phyloP scores from a whole-genome alignment of 1,140 invertebrate genomes.

The Aleiodes sp. region DNA sequence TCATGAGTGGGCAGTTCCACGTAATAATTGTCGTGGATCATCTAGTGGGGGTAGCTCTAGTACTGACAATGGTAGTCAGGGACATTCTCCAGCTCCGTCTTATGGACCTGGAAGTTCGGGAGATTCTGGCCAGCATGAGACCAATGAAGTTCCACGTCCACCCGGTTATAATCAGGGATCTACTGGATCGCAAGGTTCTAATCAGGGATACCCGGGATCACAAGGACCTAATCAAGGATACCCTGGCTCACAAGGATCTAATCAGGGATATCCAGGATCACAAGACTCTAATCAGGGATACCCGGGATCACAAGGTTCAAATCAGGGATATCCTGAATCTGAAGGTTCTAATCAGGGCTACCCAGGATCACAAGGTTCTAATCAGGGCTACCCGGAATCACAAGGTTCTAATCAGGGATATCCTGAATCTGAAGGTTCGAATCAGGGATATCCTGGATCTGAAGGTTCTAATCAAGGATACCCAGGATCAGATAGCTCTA shows the following conservation, averaged over 20 bases:
- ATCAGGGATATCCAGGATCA: background rate
- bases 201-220: background rate
- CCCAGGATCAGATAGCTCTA: conserved; percentile 23
- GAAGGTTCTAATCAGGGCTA: conserved; percentile 2
- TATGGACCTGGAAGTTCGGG: conserved; percentile 10
- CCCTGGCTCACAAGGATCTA: conserved; percentile 24
- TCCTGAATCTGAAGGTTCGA: no score
- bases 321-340: background rate
- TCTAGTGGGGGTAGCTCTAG: background rate
- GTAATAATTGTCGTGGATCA: conserved; percentile 41
- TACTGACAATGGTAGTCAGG: background rate
- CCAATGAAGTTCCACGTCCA: conserved; percentile 25
- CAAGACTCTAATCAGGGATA: conserved; percentile 5
- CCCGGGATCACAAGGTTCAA: conserved; percentile 24
- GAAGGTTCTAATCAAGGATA: conserved; percentile 1
- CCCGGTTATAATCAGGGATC: conserved; percentile 12
- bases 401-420: conserved; percentile 3
- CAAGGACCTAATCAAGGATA: conserved; percentile 1
- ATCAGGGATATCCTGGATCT: background rate
- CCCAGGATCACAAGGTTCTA: conserved; percentile 24
- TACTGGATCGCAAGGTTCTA: background rate
- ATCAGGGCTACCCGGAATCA: background rate
- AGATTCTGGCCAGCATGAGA: background rate
- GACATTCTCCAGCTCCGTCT: conserved; percentile 18
- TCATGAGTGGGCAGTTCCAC: conserved; percentile 69